Evolutionary conservation across 2,888 invertebrate species (phyloP).

Genomic region (Myathropa florea): DNA sequence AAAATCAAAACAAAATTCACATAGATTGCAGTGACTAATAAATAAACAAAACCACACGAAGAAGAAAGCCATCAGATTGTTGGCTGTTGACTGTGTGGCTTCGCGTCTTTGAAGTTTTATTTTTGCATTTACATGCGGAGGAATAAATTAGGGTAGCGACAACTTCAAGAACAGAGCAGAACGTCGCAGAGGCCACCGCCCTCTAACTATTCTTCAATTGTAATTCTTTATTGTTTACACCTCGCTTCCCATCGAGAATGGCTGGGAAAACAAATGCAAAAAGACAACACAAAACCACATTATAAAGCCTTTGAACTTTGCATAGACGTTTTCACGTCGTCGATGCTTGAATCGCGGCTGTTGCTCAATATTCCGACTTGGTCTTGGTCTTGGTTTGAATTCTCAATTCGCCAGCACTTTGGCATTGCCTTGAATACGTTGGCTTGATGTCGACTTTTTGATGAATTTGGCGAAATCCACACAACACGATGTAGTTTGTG

Average conservation of each 20-base stretch:
- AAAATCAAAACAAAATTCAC: slow-evolving; percentile 33
- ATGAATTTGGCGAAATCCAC: background rate
- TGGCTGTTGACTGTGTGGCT: background rate
- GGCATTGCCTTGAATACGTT: background rate
- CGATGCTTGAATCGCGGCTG: background rate
- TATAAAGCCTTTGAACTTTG: slow-evolving; percentile 61
- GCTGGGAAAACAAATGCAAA: slow-evolving; percentile 9
- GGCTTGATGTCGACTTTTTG: background rate
- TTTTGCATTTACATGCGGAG: background rate
- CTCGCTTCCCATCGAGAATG: background rate
- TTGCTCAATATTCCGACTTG: background rate
- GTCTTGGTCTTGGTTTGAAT: background rate
- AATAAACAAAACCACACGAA: slow-evolving; percentile 17
- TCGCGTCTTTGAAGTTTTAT: background rate
- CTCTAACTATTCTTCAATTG: slow-evolving; percentile 16
- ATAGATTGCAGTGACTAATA: slow-evolving; percentile 22
- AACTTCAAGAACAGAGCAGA: background rate
- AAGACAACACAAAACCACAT: slow-evolving; percentile 6
- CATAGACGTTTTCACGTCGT: slow-evolving; percentile 16
- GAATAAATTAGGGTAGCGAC: slow-evolving; percentile 26
- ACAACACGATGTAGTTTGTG: slow-evolving; percentile 36
- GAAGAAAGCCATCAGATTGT: slow-evolving; percentile 31
- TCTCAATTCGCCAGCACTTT: background rate
- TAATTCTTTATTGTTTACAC: slow-evolving; percentile 35
- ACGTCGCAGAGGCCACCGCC: slow-evolving; percentile 12